These are phyloP conservation scores for Cataglyphis altisquamis DNA, from an alignment of 2,888 invertebrate species.

Conservation along the genomic window DNA sequence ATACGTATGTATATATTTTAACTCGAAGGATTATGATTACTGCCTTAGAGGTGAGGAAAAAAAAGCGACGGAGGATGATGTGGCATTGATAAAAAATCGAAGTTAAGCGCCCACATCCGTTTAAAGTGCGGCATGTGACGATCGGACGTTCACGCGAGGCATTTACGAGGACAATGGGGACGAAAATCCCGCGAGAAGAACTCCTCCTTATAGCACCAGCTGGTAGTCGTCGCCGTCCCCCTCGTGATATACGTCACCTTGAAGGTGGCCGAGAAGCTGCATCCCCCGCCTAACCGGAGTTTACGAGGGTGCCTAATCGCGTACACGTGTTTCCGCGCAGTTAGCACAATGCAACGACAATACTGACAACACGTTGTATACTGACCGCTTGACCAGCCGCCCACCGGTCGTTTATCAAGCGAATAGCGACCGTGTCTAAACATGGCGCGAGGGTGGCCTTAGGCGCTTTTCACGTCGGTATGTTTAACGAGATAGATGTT, in stretches of 20 bases:
- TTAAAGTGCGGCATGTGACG: constrained; percentile 69
- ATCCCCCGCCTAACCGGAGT: constrained; percentile 37
- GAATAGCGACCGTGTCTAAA: constrained; percentile 81
- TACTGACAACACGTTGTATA: constrained; percentile 72
- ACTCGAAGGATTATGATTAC: constrained; percentile 14
- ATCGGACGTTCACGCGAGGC: constrained; percentile 71
- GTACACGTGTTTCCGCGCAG: constrained; percentile 72
- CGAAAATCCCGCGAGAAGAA: constrained; percentile 66
- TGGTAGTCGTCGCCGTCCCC: constrained; percentile 65
- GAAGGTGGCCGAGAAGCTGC: constrained; percentile 38
- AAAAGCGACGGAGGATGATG: constrained; percentile 25
- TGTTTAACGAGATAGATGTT: constrained; percentile 32
- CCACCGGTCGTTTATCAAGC: constrained; percentile 73
- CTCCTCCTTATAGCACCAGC: constrained; percentile 64
- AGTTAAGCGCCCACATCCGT: constrained; percentile 69
- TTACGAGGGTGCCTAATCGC: constrained; percentile 62
- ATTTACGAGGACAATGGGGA: constrained; percentile 68
- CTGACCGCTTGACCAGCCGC: constrained; percentile 69
- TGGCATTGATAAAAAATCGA: constrained; percentile 53
- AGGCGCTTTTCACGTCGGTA: constrained; percentile 20
- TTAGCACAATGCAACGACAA: constrained; percentile 81
- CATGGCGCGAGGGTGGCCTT: constrained; percentile 78
- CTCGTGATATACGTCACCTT: constrained; percentile 52
- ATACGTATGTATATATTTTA: constrained; percentile 3
- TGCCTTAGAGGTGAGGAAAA: constrained; percentile 6